A percentile compares a stretch with the other conserved stretches of the same genome.
These are phyloP conservation scores for Liopterus haemorrhoidalis DNA, from an alignment of 2,888 invertebrate genomes.

Conservation along the genomic window DNA sequence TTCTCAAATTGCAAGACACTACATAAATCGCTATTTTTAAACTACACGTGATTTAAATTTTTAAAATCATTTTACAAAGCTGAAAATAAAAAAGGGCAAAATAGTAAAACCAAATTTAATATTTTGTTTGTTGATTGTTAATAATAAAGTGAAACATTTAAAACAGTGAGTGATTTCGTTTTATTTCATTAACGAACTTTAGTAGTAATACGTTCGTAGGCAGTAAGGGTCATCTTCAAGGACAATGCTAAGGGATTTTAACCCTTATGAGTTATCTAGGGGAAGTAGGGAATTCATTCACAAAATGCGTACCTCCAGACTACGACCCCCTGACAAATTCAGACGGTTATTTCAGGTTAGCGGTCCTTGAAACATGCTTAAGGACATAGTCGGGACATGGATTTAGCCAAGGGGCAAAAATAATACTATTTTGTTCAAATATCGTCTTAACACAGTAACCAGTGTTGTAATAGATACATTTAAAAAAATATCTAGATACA, in stretches of 20 bases:
- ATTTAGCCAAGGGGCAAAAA: no score
- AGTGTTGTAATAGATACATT: no score
- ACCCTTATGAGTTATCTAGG: slow-evolving; percentile 22
- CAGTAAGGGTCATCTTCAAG: slow-evolving; percentile 24
- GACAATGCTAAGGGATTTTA: slow-evolving; percentile 16
- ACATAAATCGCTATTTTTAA: not conserved
- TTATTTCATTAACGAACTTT: slow-evolving; percentile 23
- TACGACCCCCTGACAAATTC: slow-evolving; percentile 31
- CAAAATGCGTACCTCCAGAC: slow-evolving; percentile 35
- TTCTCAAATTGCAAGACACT: no score
- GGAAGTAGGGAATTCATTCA: slow-evolving; percentile 34
- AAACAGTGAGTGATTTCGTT: slow-evolving; percentile 21
- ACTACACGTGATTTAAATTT: not conserved
- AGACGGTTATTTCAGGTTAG: slow-evolving; percentile 22
- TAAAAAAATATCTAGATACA: no score
- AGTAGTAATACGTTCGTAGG: slow-evolving; percentile 23
- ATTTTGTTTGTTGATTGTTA: no score
- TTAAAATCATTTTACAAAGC: not conserved
- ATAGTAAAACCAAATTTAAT: no score
- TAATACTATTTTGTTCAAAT: no score
- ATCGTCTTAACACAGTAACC: no score
- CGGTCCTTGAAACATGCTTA: slow-evolving; percentile 18
- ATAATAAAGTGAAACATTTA: slow-evolving; percentile 13
- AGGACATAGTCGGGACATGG: no score
- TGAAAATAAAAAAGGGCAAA: not conserved